These are phyloP conservation scores for Orchesella flavescens DNA, from an alignment of 2,888 invertebrate species.

Conservation along the genomic window DNA sequence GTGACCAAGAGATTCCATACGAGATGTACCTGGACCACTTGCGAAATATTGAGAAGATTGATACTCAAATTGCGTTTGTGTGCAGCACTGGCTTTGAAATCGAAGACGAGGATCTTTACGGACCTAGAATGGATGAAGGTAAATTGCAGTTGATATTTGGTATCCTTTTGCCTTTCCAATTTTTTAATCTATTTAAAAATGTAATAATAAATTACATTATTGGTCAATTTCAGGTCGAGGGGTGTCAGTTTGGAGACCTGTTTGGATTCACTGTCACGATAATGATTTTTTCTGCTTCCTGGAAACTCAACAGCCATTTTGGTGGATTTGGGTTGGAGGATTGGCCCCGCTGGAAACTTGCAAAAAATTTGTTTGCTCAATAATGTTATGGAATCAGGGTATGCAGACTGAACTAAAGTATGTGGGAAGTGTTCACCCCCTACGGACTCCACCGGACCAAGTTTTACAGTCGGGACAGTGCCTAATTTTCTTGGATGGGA, in stretches of 20 bases:
- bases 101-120: constrained; percentile 55
- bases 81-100: constrained; percentile 67
- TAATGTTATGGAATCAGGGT: constrained; percentile 58
- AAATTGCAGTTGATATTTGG: too few species aligned
- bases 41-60: constrained; percentile 50
- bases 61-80: constrained; percentile 57
- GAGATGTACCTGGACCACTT: constrained; percentile 62
- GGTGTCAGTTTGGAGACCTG: constrained; percentile 63
- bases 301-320: constrained; percentile 30
- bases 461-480: too few species aligned
- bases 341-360: constrained; percentile 43
- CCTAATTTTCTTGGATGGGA: too few species aligned
- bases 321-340: constrained; percentile 66
- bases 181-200: too few species aligned
- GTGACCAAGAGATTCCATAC: too few species aligned
- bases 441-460: too few species aligned
- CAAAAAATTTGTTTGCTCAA: constrained; percentile 48
- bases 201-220: too few species aligned
- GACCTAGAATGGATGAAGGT: too few species aligned
- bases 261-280: constrained; percentile 64
- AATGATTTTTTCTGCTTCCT: too few species aligned
- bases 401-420: constrained; percentile 48
- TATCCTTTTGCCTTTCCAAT: too few species aligned
- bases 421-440: constrained; percentile 52
- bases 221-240: too few species aligned